Evolutionary conservation across 1,140 invertebrate genomes (phyloP).

Genomic region (Tribolium madens): DNA sequence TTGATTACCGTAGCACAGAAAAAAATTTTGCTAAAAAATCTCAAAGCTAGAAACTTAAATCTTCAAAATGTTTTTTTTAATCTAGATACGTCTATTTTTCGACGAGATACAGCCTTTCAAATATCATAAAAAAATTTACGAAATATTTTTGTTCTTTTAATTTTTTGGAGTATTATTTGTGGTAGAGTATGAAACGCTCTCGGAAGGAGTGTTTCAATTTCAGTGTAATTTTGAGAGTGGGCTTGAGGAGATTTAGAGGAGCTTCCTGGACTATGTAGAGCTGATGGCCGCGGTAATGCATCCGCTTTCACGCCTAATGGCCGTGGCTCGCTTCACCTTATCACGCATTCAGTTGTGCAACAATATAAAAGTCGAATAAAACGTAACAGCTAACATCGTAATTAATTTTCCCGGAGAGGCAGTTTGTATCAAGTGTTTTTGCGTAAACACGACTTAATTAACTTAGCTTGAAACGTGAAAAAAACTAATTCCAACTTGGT

Average conservation of each 20-base stretch:
- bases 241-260: not conserved
- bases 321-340: not conserved
- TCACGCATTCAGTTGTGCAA: slow-evolving; percentile 8
- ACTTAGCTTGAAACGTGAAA: slow-evolving; percentile 15
- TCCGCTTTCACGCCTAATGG: slow-evolving; percentile 5
- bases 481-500: not conserved
- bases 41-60: no score
- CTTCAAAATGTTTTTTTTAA: no score
- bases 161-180: no score
- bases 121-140: no score
- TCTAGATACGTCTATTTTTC: no score
- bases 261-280: not conserved
- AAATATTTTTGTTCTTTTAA: no score
- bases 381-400: slow-evolving; percentile 12
- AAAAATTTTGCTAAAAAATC: no score
- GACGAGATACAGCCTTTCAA: no score
- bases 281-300: not conserved
- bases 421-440: slow-evolving; percentile 26
- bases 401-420: slow-evolving; percentile 25
- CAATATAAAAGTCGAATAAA: slow-evolving; percentile 16
- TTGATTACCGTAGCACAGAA: no score
- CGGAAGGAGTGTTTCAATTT: not conserved
- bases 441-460: slow-evolving; percentile 27
- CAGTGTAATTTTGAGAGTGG: not conserved
- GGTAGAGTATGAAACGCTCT: not conserved